A percentile compares a stretch with the other conserved stretches of the same genome.
Evolutionary conservation across 2,113 vertebrate species (phyloP).

Genomic region (Ptilorrhoa leucosticta): DNA sequence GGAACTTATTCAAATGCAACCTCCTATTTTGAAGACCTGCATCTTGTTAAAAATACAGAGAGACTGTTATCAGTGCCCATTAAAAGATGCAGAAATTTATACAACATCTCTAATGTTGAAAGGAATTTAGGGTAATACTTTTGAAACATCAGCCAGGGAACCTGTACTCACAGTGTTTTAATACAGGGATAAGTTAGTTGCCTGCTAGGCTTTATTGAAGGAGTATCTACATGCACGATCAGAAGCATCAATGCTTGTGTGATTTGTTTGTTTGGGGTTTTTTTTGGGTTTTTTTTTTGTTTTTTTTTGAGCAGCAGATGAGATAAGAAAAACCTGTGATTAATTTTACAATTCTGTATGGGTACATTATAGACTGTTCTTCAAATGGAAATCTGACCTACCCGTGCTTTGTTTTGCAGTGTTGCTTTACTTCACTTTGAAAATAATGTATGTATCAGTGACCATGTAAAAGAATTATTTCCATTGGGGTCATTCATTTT

Average conservation of each 20-base stretch:
- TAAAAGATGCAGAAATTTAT: neutral
- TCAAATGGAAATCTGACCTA: neutral
- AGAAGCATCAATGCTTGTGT: neutral
- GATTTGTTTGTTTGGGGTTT: neutral
- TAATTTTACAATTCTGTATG: neutral
- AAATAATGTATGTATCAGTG: neutral
- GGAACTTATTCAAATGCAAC: conserved; percentile 58
- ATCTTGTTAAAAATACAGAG: conserved; percentile 30
- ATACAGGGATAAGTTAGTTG: neutral
- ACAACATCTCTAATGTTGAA: neutral
- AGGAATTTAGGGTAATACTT: neutral
- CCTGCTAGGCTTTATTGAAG: neutral
- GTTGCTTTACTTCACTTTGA: neutral
- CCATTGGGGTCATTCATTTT: neutral
- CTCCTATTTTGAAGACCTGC: conserved; percentile 18
- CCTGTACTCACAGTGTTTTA: neutral
- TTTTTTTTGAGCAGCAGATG: neutral
- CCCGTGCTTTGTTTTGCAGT: neutral
- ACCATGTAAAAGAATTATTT: neutral
- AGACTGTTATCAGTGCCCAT: neutral
- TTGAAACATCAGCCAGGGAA: neutral
- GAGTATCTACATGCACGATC: neutral
- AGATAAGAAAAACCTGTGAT: neutral
- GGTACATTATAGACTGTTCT: neutral
- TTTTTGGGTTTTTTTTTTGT: too few relatives aligned